phyloP scores from a whole-genome alignment of 2,888 invertebrate genomes.

The Endomychus coccineus region DNA sequence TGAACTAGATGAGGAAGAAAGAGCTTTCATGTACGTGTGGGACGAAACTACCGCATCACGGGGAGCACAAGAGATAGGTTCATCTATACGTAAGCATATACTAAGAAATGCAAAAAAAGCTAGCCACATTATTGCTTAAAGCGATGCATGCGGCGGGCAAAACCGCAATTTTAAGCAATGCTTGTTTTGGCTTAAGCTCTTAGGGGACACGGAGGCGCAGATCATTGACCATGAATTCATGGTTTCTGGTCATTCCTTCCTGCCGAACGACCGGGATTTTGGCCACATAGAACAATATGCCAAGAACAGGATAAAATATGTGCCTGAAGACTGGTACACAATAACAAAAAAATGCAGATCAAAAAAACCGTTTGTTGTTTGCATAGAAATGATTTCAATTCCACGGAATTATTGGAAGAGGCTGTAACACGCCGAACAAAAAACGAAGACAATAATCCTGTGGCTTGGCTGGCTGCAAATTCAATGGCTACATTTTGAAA shows the following conservation, averaged over 20 bases:
- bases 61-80: slow-evolving; percentile 25
- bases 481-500: slow-evolving; percentile 1
- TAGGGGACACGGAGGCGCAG: not conserved
- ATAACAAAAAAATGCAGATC: not conserved
- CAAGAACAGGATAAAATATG: not conserved
- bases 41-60: slow-evolving; percentile 30
- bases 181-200: not conserved
- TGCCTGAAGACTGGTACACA: slow-evolving; percentile 4
- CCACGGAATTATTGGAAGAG: too few species aligned
- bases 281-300: too few species aligned
- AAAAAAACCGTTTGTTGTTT: too few species aligned
- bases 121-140: slow-evolving; percentile 7
- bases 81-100: slow-evolving; percentile 13
- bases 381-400: too few species aligned
- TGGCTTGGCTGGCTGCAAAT: not conserved
- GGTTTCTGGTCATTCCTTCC: slow-evolving; percentile 13
- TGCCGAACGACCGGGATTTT: too few species aligned
- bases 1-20: too few species aligned
- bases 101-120: not conserved
- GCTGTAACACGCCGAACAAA: too few species aligned
- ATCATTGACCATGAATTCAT: slow-evolving; percentile 15
- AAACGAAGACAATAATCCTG: not conserved
- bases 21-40: slow-evolving; percentile 29
- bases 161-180: slow-evolving; percentile 9
- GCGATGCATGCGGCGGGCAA: slow-evolving; percentile 13